Evolutionary conservation across 1,140 invertebrate species (phyloP), one percentile per base, ranked within the genome.

Genomic region (Trichonephila inaurata): DNA sequence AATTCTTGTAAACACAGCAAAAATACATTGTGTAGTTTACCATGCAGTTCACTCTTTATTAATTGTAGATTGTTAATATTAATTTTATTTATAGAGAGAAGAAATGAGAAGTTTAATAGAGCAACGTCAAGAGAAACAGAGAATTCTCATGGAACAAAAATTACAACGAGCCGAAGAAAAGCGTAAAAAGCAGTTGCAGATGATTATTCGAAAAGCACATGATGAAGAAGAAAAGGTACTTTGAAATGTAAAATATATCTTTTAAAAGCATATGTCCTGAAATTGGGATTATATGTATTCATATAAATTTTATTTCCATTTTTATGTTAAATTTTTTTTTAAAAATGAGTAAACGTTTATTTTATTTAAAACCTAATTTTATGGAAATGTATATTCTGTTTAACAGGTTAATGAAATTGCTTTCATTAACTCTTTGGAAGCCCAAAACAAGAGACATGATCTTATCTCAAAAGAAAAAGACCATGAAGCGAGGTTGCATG

Each of bases 361-460:
- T 51, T 51, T 10, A 10, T 5, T 51, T 7, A 51, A 51, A 51
- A 51, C 10, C 10, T 51, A 51, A 51, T 51, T 51, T 51, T 51
- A 0, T 10, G 10, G 51, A 51, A 51, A 51, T 51, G 51, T 51
- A 33, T 40, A 19, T 40, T 33, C 33, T 77, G 62, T 51, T 28
- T 95, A 94, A 62, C 94, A 96, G 96, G 96, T 99, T 0, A 98
- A 98, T 95, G 99, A 99, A 96, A 99, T 99, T 94, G 98, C 98
- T 58, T 99, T 99, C 96, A 99, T 99, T 89, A 99, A 99, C 96
- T 98, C 98, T 95, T 96, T 99, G 4, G 98, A 99, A 95, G 98
- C 98, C 2, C 98, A 99, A 96, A 99, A 99, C 95, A 98, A 99
- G 95, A 96, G 98, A 7, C 97, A 99, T 95, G 98, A 99, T 96